Evolutionary conservation across 2,888 invertebrate genomes (phyloP).

Genomic region (Drosophila fungiperda): DNA sequence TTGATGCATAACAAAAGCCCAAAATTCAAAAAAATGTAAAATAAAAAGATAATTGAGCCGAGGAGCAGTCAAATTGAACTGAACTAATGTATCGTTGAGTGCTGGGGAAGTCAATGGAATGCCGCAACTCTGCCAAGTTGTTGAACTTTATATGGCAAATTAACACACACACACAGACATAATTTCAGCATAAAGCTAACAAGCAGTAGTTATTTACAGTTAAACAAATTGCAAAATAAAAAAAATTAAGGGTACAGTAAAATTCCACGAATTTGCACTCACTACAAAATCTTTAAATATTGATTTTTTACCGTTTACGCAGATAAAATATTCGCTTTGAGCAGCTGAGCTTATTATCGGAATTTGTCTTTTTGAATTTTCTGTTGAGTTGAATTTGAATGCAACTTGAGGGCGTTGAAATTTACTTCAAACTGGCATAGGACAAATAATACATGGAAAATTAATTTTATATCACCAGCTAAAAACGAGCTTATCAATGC

Average conservation of each 20-base stretch:
- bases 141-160: slow-evolving; percentile 55
- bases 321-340: slow-evolving; percentile 24
- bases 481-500: background rate
- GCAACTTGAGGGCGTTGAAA: background rate
- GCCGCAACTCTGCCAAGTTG: slow-evolving; percentile 35
- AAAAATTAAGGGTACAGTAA: slow-evolving; percentile 13
- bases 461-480: background rate
- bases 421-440: background rate
- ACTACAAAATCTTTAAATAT: slow-evolving; percentile 19
- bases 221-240: slow-evolving; percentile 20
- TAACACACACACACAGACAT: slow-evolving; percentile 29
- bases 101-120: slow-evolving; percentile 43
- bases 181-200: slow-evolving; percentile 32
- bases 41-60: slow-evolving; percentile 31
- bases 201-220: slow-evolving; percentile 48
- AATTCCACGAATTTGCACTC: slow-evolving; percentile 30
- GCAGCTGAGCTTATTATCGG: slow-evolving; percentile 2
- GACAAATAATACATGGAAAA: background rate
- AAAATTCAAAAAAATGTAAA: slow-evolving; percentile 1
- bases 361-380: background rate
- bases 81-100: slow-evolving; percentile 46
- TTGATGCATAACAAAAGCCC: slow-evolving; percentile 40
- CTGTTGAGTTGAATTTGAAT: background rate
- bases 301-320: slow-evolving; percentile 17
- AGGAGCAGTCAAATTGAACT: slow-evolving; percentile 29